phyloP scores from a whole-genome alignment of 30 jellyfish, hydroid and myxozoan species.

The Clytia hemisphaerica region DNA sequence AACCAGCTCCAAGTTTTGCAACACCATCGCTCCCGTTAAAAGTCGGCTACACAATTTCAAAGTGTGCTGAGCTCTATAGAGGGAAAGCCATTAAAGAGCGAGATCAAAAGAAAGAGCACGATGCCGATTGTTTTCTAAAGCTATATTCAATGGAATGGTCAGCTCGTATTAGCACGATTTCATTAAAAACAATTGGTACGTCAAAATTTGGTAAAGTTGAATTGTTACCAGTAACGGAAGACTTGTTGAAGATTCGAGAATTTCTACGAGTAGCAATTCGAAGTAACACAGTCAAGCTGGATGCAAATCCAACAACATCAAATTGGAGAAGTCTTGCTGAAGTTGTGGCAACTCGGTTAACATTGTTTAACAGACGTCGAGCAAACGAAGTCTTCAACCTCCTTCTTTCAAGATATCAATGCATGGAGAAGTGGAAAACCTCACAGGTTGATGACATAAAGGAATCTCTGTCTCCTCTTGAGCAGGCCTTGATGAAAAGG shows the following conservation, averaged over 20 bases:
- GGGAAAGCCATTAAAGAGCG: too few relatives aligned
- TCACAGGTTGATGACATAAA: constrained; percentile 3
- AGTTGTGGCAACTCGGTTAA: constrained; percentile 8
- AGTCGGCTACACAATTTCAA: too few relatives aligned
- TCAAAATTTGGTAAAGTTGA: not conserved
- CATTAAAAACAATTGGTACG: constrained; percentile 4
- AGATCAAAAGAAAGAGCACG: too few relatives aligned
- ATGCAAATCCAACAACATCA: not conserved
- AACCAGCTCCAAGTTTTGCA: too few relatives aligned
- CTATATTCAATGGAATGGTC: not conserved
- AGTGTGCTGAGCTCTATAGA: too few relatives aligned
- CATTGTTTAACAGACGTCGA: constrained; percentile 22
- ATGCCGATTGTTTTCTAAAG: too few relatives aligned
- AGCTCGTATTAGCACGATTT: not conserved
- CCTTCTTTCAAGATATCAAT: not conserved
- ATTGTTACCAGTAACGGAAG: constrained; percentile 1
- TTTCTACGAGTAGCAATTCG: constrained; percentile 17
- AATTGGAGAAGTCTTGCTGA: constrained; percentile 15
- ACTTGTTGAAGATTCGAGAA: constrained; percentile 15
- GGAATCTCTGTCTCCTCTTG: constrained; percentile 26
- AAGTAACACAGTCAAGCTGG: not conserved
- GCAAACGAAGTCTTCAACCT: constrained; percentile 19
- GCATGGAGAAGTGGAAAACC: constrained; percentile 6
- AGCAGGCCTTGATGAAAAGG: too few relatives aligned
- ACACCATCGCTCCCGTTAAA: too few relatives aligned